These are phyloP conservation scores for Oostethus manadensis DNA, from an alignment of 2,113 vertebrate genomes.

Conservation along the genomic window DNA sequence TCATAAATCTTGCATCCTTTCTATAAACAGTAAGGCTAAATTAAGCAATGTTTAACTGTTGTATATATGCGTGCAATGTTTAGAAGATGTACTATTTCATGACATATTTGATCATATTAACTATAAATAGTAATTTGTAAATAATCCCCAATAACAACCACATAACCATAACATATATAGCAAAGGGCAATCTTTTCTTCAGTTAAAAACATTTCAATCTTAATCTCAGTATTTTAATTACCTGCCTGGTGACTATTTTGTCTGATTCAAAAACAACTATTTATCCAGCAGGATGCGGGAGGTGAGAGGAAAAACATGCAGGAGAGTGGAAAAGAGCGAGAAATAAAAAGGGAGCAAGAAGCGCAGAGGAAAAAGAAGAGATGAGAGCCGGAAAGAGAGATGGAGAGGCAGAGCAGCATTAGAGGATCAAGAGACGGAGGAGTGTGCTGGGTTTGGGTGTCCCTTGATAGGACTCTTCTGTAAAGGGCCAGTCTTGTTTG, in stretches of 20 bases:
- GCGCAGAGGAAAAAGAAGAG: conserved; percentile 34
- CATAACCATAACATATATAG: neutral
- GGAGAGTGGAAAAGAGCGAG: conserved; percentile 21
- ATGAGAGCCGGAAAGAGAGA: conserved; percentile 34
- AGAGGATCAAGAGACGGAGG: conserved; percentile 37
- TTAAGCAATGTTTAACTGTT: conserved; percentile 1
- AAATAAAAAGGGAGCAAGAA: conserved; percentile 31
- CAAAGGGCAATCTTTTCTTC: too few relatives aligned
- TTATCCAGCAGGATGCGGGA: conserved; percentile 31
- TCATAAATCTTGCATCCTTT: neutral
- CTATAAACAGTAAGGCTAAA: neutral
- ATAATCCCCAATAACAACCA: neutral
- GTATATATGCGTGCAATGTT: neutral
- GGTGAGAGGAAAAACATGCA: conserved; percentile 36
- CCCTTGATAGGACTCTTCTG: conserved; percentile 63
- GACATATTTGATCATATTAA: neutral
- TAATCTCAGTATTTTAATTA: conserved; percentile 9
- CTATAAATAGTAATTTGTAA: too few relatives aligned
- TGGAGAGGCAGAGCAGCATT: conserved; percentile 15
- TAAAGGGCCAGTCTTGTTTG: conserved; percentile 66
- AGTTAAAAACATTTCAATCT: too few relatives aligned
- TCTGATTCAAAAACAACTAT: conserved; percentile 26
- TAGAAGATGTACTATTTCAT: conserved; percentile 16
- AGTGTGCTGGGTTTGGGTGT: conserved; percentile 48
- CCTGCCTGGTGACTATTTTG: neutral